Evolutionary conservation across 1,140 invertebrate genomes (phyloP), one percentile per base, ranked within the genome.

Genomic region (Theocolax elegans): DNA sequence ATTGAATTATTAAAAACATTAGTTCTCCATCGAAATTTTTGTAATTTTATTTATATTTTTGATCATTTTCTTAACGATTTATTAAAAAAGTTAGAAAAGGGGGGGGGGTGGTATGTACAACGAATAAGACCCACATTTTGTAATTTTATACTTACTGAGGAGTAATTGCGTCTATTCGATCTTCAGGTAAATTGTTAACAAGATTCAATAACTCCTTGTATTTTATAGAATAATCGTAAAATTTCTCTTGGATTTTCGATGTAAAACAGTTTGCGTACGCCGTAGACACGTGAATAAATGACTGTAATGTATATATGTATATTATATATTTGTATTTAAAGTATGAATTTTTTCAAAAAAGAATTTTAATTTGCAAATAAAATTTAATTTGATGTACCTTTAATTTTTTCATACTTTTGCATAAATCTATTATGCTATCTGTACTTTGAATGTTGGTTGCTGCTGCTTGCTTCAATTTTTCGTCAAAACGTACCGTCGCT

Each of bases 191-290:
- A 73, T 87, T 88, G 29, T 88, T 85, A 2, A 89, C 72, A 2
- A 87, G 46, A 42, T 76, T 75, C 25, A 81, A 75, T 3, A 95
- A 78, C 76, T 92, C 89, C 68, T 91, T 86, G 51, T 90, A 89
- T 74, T 90, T 86, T 1, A 90, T 83, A 1, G 90, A 86, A 65
- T 89, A 88, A 38, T 89, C 87, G 80, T 95, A 95, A 46, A 95
- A 89, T 56, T 85, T 80, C 81, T 92, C 91, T 9, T 89, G 87
- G 53, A 91, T 87, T 58, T 83, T 80, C 12, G 80, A 70, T 13
- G 85, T 74, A 74, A 89, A 85, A 77, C 91, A 92, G 77, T 92
- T 89, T 7, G 90, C 88, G 76, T 91, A 93, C 0, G 90, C 90
- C 0, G 92, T 93, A 0, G 91, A 92, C 2, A 91, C 88, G 74